Percentiles rank a stretch among this genome's conserved stretches.
Evolutionary conservation across 2,888 invertebrate genomes (phyloP).

Genomic region (Scaeva pyrastri): DNA sequence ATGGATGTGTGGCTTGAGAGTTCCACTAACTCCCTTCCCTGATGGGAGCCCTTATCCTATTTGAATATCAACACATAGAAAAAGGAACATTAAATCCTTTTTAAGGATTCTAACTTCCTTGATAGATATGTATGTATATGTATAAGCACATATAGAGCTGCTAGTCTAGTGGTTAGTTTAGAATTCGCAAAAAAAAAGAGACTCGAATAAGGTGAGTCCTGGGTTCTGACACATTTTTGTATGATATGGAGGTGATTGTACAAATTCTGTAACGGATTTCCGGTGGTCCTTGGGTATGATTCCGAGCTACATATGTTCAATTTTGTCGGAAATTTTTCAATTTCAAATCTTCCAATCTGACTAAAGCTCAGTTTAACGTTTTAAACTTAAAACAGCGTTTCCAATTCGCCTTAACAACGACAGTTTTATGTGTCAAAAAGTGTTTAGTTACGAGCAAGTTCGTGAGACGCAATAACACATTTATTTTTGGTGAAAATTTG

Average conservation of each 20-base stretch:
- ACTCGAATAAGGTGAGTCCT: too few relatives aligned
- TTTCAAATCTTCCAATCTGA: too few relatives aligned
- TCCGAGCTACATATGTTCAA: too few relatives aligned
- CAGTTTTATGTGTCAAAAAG: too few relatives aligned
- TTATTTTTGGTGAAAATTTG: not conserved
- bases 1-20: slow-evolving; percentile 1
- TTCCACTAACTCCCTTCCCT: not conserved
- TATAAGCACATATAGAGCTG: not conserved
- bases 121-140: not conserved
- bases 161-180: not conserved
- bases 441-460: not conserved
- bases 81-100: slow-evolving; percentile 45
- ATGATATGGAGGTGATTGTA: too few relatives aligned
- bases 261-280: too few relatives aligned
- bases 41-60: slow-evolving; percentile 3
- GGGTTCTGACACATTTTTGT: too few relatives aligned
- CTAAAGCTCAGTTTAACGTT: too few relatives aligned
- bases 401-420: too few relatives aligned
- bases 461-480: not conserved
- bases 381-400: too few relatives aligned
- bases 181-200: not conserved
- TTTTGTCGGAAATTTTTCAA: too few relatives aligned
- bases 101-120: not conserved
- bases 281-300: too few relatives aligned
- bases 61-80: slow-evolving; percentile 11